phyloP scores from a whole-genome alignment of 2,113 vertebrate species.

The Brachirus orientalis region DNA sequence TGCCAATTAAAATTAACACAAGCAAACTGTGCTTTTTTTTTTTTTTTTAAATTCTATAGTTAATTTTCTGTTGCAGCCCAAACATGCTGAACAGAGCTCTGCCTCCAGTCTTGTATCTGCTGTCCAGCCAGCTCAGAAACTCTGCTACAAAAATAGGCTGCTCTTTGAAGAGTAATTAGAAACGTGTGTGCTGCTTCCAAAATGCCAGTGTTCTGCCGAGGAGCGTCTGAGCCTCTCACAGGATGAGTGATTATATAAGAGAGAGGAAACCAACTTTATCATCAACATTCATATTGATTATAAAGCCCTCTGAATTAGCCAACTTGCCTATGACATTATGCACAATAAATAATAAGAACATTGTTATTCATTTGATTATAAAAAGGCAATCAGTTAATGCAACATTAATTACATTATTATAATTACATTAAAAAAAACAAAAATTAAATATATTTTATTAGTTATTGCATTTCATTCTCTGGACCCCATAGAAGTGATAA shows the following conservation, averaged over 20 bases:
- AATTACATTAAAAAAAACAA: too few relatives aligned
- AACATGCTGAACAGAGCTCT: constrained; percentile 21
- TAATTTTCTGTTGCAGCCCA: constrained; percentile 36
- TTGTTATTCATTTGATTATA: too few relatives aligned
- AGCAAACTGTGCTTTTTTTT: too few relatives aligned
- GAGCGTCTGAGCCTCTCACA: constrained; percentile 14
- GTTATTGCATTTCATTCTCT: too few relatives aligned
- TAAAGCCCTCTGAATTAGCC: not conserved
- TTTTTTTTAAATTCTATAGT: constrained; percentile 22
- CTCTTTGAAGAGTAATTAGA: constrained; percentile 63
- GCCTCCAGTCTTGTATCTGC: constrained; percentile 37
- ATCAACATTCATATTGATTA: constrained; percentile 24
- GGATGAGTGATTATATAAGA: constrained; percentile 24
- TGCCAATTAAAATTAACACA: constrained; percentile 7
- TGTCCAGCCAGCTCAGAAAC: constrained; percentile 37
- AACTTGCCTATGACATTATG: constrained; percentile 1
- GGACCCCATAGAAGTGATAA: too few relatives aligned
- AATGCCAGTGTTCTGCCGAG: constrained; percentile 34
- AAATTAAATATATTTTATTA: too few relatives aligned
- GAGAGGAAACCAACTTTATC: constrained; percentile 22
- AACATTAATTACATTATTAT: too few relatives aligned
- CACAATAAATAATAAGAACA: not conserved
- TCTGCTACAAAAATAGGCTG: constrained; percentile 29
- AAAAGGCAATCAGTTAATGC: too few relatives aligned
- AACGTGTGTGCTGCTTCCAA: constrained; percentile 39